These are phyloP conservation scores for Onychostoma macrolepis DNA, from an alignment of 2,113 vertebrate species.

Conservation along the genomic window DNA sequence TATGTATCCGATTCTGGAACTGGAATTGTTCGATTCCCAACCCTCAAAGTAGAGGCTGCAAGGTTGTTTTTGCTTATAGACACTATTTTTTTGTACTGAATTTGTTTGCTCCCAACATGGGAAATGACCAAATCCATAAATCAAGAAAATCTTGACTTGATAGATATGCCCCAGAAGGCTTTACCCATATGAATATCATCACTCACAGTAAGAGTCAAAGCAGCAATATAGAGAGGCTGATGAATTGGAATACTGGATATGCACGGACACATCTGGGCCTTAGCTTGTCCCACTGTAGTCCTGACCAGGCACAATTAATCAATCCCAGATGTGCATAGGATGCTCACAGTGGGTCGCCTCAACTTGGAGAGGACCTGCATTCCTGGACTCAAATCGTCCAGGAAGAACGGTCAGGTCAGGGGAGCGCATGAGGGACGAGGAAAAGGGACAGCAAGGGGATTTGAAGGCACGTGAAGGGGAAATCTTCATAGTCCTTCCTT, in stretches of 20 bases:
- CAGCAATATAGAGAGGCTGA: not conserved
- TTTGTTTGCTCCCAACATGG: slow-evolving; percentile 3
- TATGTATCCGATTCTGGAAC: no score
- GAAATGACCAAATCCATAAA: slow-evolving; percentile 7
- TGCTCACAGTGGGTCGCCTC: slow-evolving; percentile 53
- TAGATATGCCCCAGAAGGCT: not conserved
- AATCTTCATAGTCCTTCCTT: slow-evolving; percentile 7
- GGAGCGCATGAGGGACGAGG: slow-evolving; percentile 61
- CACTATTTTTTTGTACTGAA: not conserved
- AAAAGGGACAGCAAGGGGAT: slow-evolving; percentile 35
- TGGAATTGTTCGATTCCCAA: no score
- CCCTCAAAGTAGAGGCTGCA: not conserved
- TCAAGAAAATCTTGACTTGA: not conserved
- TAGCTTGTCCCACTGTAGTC: slow-evolving; percentile 26
- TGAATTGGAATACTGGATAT: slow-evolving; percentile 38
- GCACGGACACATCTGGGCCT: slow-evolving; percentile 42
- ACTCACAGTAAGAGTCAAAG: not conserved
- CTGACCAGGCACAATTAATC: slow-evolving; percentile 48
- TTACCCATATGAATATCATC: not conserved
- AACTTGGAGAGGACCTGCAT: slow-evolving; percentile 57
- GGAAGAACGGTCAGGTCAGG: slow-evolving; percentile 58
- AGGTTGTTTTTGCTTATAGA: not conserved
- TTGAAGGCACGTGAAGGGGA: not conserved
- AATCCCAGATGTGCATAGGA: slow-evolving; percentile 62
- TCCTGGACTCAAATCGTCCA: slow-evolving; percentile 63